Evolutionary conservation across 2,113 vertebrate species (phyloP).

Genomic region (Egretta garzetta): DNA sequence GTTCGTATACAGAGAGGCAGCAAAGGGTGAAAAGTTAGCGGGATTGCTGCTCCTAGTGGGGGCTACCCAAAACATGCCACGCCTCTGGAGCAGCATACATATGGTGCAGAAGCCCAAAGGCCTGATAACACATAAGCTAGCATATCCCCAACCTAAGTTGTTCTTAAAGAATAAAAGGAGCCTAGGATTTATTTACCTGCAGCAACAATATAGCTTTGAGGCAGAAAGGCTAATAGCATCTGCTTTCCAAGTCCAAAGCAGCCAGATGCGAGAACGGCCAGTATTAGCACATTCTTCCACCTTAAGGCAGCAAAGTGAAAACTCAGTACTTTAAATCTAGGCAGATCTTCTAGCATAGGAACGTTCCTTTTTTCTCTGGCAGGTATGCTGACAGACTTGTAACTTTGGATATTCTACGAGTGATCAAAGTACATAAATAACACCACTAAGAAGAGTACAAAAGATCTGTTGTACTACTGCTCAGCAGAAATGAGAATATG

Average conservation of each 20-base stretch:
- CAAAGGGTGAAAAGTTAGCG: neutral
- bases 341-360: neutral
- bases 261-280: neutral
- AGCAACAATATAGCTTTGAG: neutral
- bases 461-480: neutral
- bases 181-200: neutral
- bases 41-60: accelerated
- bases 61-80: neutral
- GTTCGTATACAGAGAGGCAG: neutral
- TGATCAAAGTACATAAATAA: neutral
- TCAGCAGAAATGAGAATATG: neutral
- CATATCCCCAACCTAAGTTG: neutral
- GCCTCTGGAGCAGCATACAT: neutral
- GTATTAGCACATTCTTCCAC: neutral
- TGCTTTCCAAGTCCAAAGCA: neutral
- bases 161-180: neutral
- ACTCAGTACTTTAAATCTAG: neutral
- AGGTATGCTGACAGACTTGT: neutral
- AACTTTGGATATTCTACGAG: neutral
- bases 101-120: neutral
- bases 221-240: neutral
- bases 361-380: neutral
- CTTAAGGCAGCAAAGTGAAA: neutral
- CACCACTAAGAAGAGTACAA: neutral
- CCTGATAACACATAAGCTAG: neutral